These are phyloP conservation scores for Asarcornis scutulata DNA, from an alignment of 2,113 vertebrate species.

Conservation along the genomic window DNA sequence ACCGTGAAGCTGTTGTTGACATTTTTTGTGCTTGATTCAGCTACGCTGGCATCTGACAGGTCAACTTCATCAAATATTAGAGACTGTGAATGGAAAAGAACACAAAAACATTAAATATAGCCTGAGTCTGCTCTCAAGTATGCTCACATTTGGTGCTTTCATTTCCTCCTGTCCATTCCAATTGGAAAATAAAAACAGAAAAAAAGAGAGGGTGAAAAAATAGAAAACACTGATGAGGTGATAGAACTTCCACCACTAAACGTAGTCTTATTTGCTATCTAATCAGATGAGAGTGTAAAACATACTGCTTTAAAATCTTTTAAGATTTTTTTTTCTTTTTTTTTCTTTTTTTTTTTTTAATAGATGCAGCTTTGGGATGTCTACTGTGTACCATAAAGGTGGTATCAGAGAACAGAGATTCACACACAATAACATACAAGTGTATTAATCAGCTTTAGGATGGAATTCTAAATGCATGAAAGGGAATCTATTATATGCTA, in stretches of 20 bases:
- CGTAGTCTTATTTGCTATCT: neutral
- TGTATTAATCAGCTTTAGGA: neutral
- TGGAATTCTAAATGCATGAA: neutral
- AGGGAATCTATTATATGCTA: neutral
- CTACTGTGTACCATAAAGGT: neutral
- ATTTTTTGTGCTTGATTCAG: conserved; percentile 99
- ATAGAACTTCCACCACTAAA: neutral
- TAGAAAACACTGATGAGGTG: neutral
- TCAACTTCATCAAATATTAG: conserved; percentile 99
- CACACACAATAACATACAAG: neutral
- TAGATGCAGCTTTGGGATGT: neutral
- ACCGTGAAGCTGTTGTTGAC: conserved; percentile 99
- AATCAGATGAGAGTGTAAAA: neutral
- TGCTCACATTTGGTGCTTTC: neutral
- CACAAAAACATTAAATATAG: conserved; percentile 43
- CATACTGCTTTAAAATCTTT: neutral
- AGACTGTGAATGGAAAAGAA: conserved; percentile 84
- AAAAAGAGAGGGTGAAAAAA: neutral
- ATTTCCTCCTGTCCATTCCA: neutral
- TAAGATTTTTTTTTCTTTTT: too few species aligned
- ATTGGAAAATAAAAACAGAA: neutral
- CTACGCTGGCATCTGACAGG: conserved; percentile 97
- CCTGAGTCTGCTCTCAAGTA: neutral
- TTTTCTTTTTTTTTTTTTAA: neutral
- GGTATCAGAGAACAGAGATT: neutral